Conservation (phyloP, 2,113 vertebrate genomes). For the Equus quagga region DNA sequence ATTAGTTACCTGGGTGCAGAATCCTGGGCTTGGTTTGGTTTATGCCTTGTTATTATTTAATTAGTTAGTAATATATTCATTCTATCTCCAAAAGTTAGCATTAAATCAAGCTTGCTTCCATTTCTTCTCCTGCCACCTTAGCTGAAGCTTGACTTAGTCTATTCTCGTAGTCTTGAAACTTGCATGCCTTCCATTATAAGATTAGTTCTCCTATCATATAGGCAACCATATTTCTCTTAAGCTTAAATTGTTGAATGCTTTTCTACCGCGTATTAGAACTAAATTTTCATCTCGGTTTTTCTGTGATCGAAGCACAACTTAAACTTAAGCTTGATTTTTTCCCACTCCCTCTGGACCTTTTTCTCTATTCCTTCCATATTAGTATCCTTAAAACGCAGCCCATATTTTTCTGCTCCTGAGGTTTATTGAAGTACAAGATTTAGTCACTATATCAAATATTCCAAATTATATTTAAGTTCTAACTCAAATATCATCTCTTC, state of each 20-base stretch:
- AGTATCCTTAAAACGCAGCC: background rate
- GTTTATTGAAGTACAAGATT: background rate
- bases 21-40: background rate
- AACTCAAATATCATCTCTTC: background rate
- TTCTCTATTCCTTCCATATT: background rate
- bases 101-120: slow-evolving; percentile 34
- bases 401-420: background rate
- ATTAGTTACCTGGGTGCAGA: background rate
- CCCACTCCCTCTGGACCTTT: background rate
- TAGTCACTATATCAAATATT: background rate
- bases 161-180: background rate
- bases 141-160: slow-evolving; percentile 48
- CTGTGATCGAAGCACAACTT: background rate
- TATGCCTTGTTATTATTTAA: background rate
- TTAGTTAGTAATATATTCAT: background rate
- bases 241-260: slow-evolving; percentile 11
- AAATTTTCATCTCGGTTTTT: background rate
- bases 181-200: background rate
- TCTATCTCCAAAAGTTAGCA: background rate
- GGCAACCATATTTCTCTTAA: background rate
- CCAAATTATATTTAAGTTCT: background rate
- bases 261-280: background rate
- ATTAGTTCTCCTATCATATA: background rate
- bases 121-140: background rate
- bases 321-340: background rate